phyloP scores from a whole-genome alignment of 2,797 vertebrate genomes.

The Fistularia commersonii region DNA sequence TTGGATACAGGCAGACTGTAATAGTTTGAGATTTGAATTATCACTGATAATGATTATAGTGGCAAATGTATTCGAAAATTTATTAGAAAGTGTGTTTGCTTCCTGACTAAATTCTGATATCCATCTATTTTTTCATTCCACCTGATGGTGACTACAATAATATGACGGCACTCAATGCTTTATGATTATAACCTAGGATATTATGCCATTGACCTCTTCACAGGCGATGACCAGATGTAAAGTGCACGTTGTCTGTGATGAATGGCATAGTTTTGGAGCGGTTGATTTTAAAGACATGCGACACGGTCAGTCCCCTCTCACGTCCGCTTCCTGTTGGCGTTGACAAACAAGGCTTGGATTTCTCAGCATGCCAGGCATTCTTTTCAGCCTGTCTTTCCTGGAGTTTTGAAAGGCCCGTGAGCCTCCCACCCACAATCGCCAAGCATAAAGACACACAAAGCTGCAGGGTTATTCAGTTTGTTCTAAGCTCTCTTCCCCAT shows the following conservation, averaged over 20 bases:
- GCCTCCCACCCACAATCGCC: constrained; percentile 76
- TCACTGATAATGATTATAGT: no score
- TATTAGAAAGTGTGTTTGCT: constrained; percentile 11
- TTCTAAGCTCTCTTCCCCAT: constrained; percentile 76
- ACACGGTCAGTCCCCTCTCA: constrained; percentile 70
- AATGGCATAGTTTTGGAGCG: constrained; percentile 55
- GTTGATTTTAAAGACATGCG: constrained; percentile 69
- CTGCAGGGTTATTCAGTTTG: constrained; percentile 78
- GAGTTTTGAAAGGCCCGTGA: constrained; percentile 72
- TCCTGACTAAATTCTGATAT: constrained; percentile 28
- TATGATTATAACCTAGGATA: constrained; percentile 63
- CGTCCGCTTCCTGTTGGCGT: constrained; percentile 79
- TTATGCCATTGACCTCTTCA: constrained; percentile 53
- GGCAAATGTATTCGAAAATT: no score
- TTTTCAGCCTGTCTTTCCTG: constrained; percentile 73
- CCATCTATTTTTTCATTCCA: constrained; percentile 15
- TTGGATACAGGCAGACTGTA: no score
- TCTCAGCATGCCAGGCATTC: constrained; percentile 79
- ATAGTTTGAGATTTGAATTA: no score
- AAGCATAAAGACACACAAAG: constrained; percentile 70
- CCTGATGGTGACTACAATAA: constrained; percentile 20
- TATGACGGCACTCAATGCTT: constrained; percentile 25
- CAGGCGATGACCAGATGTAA: constrained; percentile 54
- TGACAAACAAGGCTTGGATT: constrained; percentile 80
- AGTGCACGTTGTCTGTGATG: constrained; percentile 50